phyloP scores from a whole-genome alignment of 2,888 invertebrate genomes.

The Empis stercorea region DNA sequence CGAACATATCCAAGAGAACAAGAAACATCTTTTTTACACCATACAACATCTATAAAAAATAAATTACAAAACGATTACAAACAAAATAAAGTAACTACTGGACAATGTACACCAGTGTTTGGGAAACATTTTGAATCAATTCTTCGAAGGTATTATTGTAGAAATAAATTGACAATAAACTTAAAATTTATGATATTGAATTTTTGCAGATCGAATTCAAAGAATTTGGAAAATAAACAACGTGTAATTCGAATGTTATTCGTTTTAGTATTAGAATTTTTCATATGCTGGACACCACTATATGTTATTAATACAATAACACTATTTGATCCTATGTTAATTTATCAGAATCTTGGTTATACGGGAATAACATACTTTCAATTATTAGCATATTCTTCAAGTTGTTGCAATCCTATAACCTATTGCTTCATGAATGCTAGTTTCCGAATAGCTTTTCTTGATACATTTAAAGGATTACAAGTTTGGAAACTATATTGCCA shows the following conservation, averaged over 20 bases:
- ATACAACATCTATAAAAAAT: no score
- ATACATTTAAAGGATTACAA: constrained; percentile 47
- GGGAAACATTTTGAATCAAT: not conserved
- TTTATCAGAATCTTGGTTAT: constrained; percentile 58
- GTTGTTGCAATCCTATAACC: constrained; percentile 82
- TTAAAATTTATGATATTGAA: no score
- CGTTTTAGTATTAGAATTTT: constrained; percentile 82
- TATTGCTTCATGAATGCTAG: constrained; percentile 88
- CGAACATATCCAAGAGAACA: constrained; percentile 4
- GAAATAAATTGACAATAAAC: no score
- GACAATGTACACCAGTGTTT: no score
- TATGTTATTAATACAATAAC: constrained; percentile 66
- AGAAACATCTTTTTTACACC: constrained; percentile 4
- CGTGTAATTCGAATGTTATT: constrained; percentile 74
- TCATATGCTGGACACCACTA: constrained; percentile 82
- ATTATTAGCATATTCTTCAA: constrained; percentile 66
- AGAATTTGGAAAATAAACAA: constrained; percentile 31
- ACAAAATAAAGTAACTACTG: no score
- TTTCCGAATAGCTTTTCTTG: constrained; percentile 68
- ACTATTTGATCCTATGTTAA: constrained; percentile 54
- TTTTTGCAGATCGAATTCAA: constrained; percentile 24
- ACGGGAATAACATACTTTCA: constrained; percentile 61
- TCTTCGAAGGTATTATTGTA: not conserved
- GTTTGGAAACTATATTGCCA: not conserved
- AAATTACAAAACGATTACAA: no score